A percentile compares a stretch with the other conserved stretches of the same genome.
Evolutionary conservation across 2,113 vertebrate genomes (phyloP).

Genomic region (Podilymbus podiceps): DNA sequence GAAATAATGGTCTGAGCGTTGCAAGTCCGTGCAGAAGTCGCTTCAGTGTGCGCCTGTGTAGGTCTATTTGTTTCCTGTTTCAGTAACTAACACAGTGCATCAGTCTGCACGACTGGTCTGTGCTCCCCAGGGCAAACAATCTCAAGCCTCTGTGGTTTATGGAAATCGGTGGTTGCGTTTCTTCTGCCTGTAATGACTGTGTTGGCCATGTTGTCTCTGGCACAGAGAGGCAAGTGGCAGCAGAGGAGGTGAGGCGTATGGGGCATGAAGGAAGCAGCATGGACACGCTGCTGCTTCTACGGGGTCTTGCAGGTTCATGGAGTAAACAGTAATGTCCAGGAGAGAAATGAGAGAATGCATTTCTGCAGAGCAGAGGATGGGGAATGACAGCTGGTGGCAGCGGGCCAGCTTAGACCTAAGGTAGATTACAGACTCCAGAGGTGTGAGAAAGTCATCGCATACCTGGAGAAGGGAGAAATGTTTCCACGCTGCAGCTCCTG

Average conservation of each 20-base stretch:
- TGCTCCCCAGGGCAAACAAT: background rate
- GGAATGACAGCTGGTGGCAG: background rate
- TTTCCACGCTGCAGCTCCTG: background rate
- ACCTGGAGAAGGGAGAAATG: background rate
- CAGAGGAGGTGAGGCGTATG: background rate
- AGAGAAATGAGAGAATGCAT: background rate
- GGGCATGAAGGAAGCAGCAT: background rate
- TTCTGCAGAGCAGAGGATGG: background rate
- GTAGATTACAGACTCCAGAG: background rate
- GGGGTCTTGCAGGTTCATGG: background rate
- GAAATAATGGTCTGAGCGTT: background rate
- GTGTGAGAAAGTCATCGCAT: background rate
- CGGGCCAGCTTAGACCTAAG: background rate
- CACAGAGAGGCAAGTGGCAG: background rate
- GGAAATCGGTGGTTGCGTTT: background rate
- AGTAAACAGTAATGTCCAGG: background rate
- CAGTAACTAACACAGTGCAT: background rate
- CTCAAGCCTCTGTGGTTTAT: background rate
- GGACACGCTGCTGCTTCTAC: background rate
- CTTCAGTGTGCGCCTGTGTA: rapidly evolving
- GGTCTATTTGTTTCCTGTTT: background rate
- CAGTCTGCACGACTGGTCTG: background rate
- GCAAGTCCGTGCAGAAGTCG: background rate
- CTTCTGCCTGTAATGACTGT: background rate
- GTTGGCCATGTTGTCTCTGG: background rate